Evolutionary conservation across 2,113 vertebrate genomes (phyloP), one percentile per base, ranked within the genome.

Genomic region (Prietella phreatophila): DNA sequence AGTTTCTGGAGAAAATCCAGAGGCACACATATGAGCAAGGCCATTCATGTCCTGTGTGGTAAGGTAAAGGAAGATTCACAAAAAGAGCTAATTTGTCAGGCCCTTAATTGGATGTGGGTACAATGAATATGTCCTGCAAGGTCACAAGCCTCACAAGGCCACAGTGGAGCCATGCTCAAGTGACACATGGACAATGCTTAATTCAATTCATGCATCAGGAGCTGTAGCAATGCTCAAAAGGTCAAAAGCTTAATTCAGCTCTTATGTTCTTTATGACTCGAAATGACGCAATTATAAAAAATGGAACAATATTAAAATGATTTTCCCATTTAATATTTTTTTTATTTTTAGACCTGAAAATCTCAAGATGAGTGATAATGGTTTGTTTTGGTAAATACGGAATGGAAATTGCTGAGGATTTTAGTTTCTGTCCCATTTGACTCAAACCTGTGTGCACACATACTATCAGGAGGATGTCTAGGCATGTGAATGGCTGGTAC

Each of bases 161-260:
- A 39, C 13, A 27, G 61, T 76, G 78, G 61, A 86, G 61, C 61
- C 47, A 22, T 82, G 63, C 42, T 53, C 30, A 63, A 39, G 78
- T 22, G 50, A 82, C 85, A 86, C 78, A 56, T 39, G 50, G 85
- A 80, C 78, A 86, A 67, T 39, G 36, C 60, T 81, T n/a, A 63
- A 55, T 53, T 86, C 61, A 56, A 47, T 25, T 67, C 22, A 36
- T 7, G 85, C 56, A 50, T 22, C 22, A 76, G 73, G 39, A 61
- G 85, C 14, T 47, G 50, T 33, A 30, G 69, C 5, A 56, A 56
- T 75, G 13, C 20, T 63, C 19, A 27, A 63, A 65, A n/a, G 58
- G 58, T 33, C 58, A 39, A 22, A 47, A 14, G 73, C 55, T 20
- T 78, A 61, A 85, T 78, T 85, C 19, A 63, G 30, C 55, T 22